Evolutionary conservation across 2,797 vertebrate species (phyloP), one percentile per base, ranked within the genome.

Genomic region (Columba guinea): DNA sequence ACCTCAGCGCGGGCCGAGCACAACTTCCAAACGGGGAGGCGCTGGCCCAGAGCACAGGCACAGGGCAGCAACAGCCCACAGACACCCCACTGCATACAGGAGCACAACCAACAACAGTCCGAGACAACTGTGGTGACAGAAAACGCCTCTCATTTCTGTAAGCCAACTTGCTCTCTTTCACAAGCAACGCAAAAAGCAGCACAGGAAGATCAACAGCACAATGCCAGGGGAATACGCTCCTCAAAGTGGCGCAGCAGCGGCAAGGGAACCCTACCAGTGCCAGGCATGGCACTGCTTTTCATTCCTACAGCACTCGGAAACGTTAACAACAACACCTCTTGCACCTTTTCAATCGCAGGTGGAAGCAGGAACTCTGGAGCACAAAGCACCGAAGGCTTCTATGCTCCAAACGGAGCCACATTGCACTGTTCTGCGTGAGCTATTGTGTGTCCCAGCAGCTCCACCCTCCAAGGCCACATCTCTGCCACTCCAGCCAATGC

Each of bases 391-490:
- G 51, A 73, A 70, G 35, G 60, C 23, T 78, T 59, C 52, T 51
- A 39, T 0, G 2, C 26, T 53, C 11, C 60, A 77, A 41, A 26
- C 2, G 0, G 3, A 65, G 34, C 37, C 32, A n/a, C 0, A 0
- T 2, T 37, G 23, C 37, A 35, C 44, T 48, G 26, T 11, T 13
- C 55, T 59, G 32, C 14, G 35, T 12, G 15, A 64, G 22, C n/a
- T 51, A 19, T 2, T 20, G 14, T 0, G 13, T 17, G 71, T 8
- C 63, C 2, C 39, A 84, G 59, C 82, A 94, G 55, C 41, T 53
- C 53, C 46, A 51, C 59, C 22, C 26, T 79, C 28, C 69, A 71
- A 5, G 9, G 37, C 24, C 39, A n/a, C 13, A 59, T 6, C n/a
- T 34, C n/a, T 22, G 37, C 67, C 39, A 44, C 30, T 55, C 34